Evolutionary conservation across 2,888 invertebrate genomes (phyloP).

Genomic region (Euplagia quadripunctaria): DNA sequence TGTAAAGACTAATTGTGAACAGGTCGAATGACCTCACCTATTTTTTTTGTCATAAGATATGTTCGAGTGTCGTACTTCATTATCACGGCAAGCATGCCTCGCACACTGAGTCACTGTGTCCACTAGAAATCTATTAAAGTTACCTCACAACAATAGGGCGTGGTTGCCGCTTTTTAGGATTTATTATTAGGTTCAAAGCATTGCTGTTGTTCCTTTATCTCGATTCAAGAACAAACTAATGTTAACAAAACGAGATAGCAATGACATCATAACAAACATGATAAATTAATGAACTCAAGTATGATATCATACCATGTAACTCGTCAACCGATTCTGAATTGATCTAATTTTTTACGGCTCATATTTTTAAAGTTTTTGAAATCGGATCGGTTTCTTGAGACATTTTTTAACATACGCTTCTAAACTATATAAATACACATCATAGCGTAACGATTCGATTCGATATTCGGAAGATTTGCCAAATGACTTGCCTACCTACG

Average conservation of each 20-base stretch:
- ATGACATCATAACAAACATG: constrained; percentile 65
- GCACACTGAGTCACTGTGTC: constrained; percentile 59
- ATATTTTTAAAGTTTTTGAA: neutral
- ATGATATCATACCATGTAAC: constrained; percentile 64
- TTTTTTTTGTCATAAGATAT: constrained; percentile 69
- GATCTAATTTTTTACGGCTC: constrained; percentile 48
- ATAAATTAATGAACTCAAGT: constrained; percentile 56
- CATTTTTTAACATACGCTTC: constrained; percentile 14
- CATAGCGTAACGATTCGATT: constrained; percentile 10
- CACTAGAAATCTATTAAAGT: constrained; percentile 44
- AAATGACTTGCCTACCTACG: constrained; percentile 21
- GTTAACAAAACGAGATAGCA: constrained; percentile 47
- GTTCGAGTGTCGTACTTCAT: constrained; percentile 43
- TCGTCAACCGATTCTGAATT: constrained; percentile 39
- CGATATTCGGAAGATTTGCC: constrained; percentile 20
- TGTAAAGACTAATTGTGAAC: constrained; percentile 53
- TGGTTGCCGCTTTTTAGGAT: constrained; percentile 32
- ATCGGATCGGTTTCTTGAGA: neutral
- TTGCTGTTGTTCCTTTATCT: neutral
- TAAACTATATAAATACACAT: constrained; percentile 21
- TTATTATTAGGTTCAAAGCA: constrained; percentile 16
- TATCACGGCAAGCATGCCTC: constrained; percentile 62
- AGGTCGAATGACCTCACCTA: constrained; percentile 68
- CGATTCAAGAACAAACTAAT: constrained; percentile 27
- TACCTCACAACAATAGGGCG: constrained; percentile 56